phyloP scores from a whole-genome alignment of 2,888 invertebrate genomes.

The Tanytarsus gracilentus region DNA sequence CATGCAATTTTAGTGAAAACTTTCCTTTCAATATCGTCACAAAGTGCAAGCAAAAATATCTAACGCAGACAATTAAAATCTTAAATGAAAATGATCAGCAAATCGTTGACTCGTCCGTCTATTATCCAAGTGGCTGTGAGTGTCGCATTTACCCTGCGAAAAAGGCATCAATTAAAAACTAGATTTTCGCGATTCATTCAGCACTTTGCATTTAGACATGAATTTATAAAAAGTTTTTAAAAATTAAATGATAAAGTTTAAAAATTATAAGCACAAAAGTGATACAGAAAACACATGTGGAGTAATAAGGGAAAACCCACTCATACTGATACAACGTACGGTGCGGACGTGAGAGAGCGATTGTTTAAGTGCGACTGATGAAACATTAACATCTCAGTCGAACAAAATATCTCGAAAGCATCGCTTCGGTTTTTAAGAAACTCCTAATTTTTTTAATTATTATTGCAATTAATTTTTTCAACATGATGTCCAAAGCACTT shows the following conservation, averaged over 20 bases:
- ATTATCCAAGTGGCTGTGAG: constrained; percentile 6
- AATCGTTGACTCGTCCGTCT: not conserved
- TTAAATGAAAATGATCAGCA: not conserved
- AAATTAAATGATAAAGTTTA: too few relatives aligned
- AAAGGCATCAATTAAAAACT: not conserved
- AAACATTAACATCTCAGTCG: not conserved
- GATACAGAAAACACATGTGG: not conserved
- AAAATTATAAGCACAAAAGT: not conserved
- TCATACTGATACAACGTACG: too few relatives aligned
- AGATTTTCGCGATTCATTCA: not conserved
- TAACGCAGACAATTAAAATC: constrained; percentile 1
- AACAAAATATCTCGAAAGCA: constrained; percentile 4
- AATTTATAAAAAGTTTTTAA: too few relatives aligned
- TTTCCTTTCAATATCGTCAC: constrained; percentile 5
- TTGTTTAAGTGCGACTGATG: not conserved
- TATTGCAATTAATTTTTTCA: too few relatives aligned
- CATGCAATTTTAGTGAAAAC: not conserved
- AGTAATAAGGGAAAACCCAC: constrained; percentile 18
- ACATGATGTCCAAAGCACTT: too few relatives aligned
- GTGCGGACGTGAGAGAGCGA: too few relatives aligned
- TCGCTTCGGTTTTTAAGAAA: too few relatives aligned
- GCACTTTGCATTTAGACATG: too few relatives aligned
- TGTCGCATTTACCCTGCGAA: not conserved
- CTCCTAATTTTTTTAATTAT: not conserved
- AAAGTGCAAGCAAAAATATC: constrained; percentile 10